Evolutionary conservation across 2,888 invertebrate genomes (phyloP).

Genomic region (Apotomis turbidana): DNA sequence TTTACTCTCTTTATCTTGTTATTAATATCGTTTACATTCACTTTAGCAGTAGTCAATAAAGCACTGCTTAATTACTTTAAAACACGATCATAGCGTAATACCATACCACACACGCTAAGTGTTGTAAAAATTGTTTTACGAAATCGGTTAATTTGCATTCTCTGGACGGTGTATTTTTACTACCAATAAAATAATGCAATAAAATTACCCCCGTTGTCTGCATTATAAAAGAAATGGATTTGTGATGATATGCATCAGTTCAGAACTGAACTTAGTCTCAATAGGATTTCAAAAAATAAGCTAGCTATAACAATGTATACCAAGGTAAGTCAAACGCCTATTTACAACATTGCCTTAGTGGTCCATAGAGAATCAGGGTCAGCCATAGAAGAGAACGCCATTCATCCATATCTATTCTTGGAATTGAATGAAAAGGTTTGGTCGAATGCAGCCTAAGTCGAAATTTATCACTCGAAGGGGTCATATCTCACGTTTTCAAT

Average conservation of each 20-base stretch:
- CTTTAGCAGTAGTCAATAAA: conserved; percentile 19
- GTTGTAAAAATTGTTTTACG: conserved; percentile 21
- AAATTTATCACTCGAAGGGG: no score
- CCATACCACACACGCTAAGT: conserved; percentile 25
- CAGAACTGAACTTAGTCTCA: background rate
- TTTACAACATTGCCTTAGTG: background rate
- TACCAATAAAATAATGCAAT: conserved; percentile 15
- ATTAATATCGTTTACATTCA: conserved; percentile 13
- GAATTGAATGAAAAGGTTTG: no score
- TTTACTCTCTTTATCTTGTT: background rate
- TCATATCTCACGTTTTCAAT: no score
- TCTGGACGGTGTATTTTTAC: conserved; percentile 9
- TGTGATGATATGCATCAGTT: conserved; percentile 17
- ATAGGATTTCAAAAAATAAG: background rate
- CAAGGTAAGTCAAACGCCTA: conserved; percentile 4
- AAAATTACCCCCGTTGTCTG: conserved; percentile 1
- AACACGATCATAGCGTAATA: conserved; percentile 9
- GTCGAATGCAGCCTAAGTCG: no score
- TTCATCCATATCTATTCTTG: no score
- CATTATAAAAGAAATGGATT: conserved; percentile 23
- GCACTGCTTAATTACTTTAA: conserved; percentile 12
- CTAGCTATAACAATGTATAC: background rate
- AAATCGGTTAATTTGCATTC: conserved; percentile 24
- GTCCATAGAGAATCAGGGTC: no score
- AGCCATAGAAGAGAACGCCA: no score